These are phyloP conservation scores for Mythimna vitellina DNA, from an alignment of 2,888 invertebrate species.

Conservation along the genomic window DNA sequence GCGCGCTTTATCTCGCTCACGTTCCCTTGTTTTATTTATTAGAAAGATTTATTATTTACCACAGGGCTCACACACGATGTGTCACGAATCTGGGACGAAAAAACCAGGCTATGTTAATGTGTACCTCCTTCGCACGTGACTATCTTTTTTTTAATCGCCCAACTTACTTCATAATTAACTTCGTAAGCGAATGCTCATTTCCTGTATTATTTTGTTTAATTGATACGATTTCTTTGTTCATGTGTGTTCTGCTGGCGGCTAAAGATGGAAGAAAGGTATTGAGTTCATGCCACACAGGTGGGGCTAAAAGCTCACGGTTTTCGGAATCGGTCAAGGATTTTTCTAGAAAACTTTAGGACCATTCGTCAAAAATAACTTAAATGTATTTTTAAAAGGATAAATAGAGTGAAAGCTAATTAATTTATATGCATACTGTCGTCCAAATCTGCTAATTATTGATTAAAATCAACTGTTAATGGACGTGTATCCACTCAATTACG, in stretches of 20 bases:
- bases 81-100: conserved; percentile 88
- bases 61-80: conserved; percentile 88
- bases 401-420: background rate
- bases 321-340: background rate
- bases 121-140: conserved; percentile 84
- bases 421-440: background rate
- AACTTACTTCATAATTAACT: conserved; percentile 72
- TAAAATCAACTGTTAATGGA: no score
- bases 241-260: conserved; percentile 49
- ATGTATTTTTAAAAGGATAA: background rate
- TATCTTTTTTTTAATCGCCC: conserved; percentile 78
- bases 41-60: conserved; percentile 91
- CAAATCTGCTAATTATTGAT: background rate
- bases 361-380: background rate
- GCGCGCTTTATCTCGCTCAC: conserved; percentile 89
- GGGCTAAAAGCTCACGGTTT: conserved; percentile 17
- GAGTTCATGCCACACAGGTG: conserved; percentile 45
- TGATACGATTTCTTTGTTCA: conserved; percentile 63
- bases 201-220: conserved; percentile 66
- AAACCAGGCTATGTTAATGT: conserved; percentile 88
- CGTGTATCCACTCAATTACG: background rate
- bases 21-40: conserved; percentile 90
- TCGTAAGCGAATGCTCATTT: conserved; percentile 68
- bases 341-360: no score
- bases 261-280: conserved; percentile 25